These are phyloP conservation scores for Drosophila leonis DNA, from an alignment of 2,888 invertebrate species.

Conservation along the genomic window DNA sequence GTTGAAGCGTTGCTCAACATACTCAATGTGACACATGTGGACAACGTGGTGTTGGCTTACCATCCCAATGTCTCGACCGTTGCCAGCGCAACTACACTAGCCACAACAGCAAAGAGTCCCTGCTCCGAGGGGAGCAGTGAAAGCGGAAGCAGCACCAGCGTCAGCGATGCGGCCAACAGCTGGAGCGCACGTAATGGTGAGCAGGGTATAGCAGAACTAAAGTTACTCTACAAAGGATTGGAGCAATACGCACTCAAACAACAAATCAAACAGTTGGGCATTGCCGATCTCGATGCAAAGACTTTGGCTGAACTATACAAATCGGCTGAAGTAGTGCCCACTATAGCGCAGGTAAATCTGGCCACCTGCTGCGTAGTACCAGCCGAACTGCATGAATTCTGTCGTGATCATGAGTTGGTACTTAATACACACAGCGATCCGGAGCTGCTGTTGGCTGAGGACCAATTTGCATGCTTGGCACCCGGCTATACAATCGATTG, in stretches of 20 bases:
- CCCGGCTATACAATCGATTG: slow-evolving; percentile 88
- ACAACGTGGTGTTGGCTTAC: slow-evolving; percentile 93
- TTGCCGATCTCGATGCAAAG: slow-evolving; percentile 95
- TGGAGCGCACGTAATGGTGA: slow-evolving; percentile 86
- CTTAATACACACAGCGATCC: slow-evolving; percentile 98
- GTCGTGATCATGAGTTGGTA: slow-evolving; percentile 95
- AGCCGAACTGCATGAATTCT: slow-evolving; percentile 94
- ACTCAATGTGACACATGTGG: slow-evolving; percentile 90
- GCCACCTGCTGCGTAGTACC: slow-evolving; percentile 98
- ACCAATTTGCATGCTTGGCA: slow-evolving; percentile 86
- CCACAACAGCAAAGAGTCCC: slow-evolving; percentile 64
- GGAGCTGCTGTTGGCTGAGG: slow-evolving; percentile 86
- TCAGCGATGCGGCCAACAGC: slow-evolving; percentile 19
- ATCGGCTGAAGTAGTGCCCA: slow-evolving; percentile 92
- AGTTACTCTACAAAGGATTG: slow-evolving; percentile 91
- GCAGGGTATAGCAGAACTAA: slow-evolving; percentile 88
- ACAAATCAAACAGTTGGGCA: slow-evolving; percentile 91
- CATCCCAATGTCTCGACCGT: slow-evolving; percentile 85
- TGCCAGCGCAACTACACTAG: slow-evolving; percentile 54
- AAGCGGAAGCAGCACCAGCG: slow-evolving; percentile 66
- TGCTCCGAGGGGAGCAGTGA: slow-evolving; percentile 52
- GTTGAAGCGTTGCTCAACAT: slow-evolving; percentile 90
- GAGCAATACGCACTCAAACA: slow-evolving; percentile 90
- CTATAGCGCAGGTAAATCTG: slow-evolving; percentile 96
- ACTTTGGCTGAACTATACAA: slow-evolving; percentile 91